Conservation (phyloP, 1,140 invertebrate species). For the Trachelipus rathkii region DNA sequence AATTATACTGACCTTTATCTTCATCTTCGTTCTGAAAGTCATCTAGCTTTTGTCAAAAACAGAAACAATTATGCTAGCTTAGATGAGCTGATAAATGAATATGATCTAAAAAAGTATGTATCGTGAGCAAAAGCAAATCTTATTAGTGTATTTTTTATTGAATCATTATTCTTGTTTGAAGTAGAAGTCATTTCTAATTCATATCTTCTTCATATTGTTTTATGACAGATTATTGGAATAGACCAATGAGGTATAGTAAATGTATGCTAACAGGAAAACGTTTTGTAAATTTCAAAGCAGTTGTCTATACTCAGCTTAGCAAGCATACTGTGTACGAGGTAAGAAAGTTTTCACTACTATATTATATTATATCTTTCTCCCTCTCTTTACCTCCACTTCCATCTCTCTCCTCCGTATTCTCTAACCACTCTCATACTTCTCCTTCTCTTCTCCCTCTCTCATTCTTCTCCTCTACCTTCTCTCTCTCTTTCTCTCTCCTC, state of each 20-base stretch:
- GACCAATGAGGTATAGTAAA: slow-evolving; percentile 10
- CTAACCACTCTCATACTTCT: too few species aligned
- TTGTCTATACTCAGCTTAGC: neutral
- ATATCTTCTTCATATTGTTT: neutral
- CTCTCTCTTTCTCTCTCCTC: too few species aligned
- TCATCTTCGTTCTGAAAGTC: slow-evolving; percentile 16
- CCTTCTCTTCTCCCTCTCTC: too few species aligned
- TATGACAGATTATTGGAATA: neutral
- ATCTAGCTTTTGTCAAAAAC: slow-evolving; percentile 20
- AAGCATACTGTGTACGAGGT: slow-evolving; percentile 3
- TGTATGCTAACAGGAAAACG: neutral
- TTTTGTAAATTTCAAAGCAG: neutral
- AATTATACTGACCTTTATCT: slow-evolving; percentile 19
- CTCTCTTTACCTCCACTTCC: too few species aligned
- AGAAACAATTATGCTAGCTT: slow-evolving; percentile 22
- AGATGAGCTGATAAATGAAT: slow-evolving; percentile 26
- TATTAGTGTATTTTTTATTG: neutral
- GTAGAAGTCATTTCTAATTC: neutral
- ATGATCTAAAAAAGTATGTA: slow-evolving; percentile 1
- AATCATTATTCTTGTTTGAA: neutral
- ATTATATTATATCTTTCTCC: too few species aligned
- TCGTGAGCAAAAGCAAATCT: neutral
- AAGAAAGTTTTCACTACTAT: neutral
- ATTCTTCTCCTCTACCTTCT: too few species aligned
- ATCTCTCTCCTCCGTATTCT: too few species aligned